Evolutionary conservation across 2,113 vertebrate genomes (phyloP).

Genomic region (Microcebus jonahi): DNA sequence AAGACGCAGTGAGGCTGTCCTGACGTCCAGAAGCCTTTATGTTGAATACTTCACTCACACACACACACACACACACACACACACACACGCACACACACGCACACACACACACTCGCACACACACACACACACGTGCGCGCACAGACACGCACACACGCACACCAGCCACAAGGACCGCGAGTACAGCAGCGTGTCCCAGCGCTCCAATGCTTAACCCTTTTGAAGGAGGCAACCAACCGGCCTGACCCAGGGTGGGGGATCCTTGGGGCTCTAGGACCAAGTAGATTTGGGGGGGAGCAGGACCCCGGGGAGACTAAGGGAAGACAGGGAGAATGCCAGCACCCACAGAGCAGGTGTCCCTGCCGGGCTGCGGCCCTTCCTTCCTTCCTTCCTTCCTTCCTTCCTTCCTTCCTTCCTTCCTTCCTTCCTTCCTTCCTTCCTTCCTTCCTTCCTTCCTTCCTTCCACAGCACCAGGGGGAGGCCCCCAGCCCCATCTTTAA

Average conservation of each 20-base stretch:
- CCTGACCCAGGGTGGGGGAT: neutral
- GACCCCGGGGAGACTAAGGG: fast-evolving
- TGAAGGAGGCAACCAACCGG: neutral
- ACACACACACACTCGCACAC: neutral
- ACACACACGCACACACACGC: neutral
- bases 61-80: neutral
- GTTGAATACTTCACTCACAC: too few relatives aligned
- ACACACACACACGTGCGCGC: neutral
- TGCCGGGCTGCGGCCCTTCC: fast-evolving
- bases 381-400: too few relatives aligned
- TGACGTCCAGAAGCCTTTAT: neutral
- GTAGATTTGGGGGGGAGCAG: neutral
- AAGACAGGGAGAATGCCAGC: neutral
- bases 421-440: too few relatives aligned
- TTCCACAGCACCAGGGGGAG: neutral
- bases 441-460: neutral
- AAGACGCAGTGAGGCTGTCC: neutral
- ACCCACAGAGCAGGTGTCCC: neutral
- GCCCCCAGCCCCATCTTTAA: neutral
- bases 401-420: too few relatives aligned
- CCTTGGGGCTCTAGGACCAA: too few relatives aligned
- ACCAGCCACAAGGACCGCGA: neutral
- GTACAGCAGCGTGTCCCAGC: neutral
- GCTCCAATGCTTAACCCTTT: neutral
- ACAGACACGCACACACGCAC: too few relatives aligned